These are phyloP conservation scores for Platichthys stellatus DNA, from an alignment of 2,113 vertebrate genomes.

Conservation along the genomic window DNA sequence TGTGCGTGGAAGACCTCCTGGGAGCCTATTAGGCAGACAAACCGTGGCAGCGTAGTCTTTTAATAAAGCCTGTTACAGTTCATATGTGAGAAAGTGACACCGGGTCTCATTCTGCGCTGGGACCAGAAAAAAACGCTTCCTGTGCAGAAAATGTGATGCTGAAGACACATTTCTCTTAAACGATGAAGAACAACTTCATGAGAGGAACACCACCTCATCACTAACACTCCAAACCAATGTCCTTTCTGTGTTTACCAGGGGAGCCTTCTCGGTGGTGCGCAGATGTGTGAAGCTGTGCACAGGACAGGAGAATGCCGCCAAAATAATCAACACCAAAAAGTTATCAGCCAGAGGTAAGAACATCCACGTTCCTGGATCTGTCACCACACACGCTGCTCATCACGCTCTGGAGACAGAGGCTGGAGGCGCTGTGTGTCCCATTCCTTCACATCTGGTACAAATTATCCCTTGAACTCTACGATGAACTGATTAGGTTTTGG, in stretches of 20 bases:
- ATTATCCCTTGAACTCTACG: too few species aligned
- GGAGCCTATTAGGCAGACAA: slow-evolving; percentile 61
- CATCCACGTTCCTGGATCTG: not conserved
- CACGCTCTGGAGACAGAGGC: too few species aligned
- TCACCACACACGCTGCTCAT: not conserved
- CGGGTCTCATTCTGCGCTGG: not conserved
- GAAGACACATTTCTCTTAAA: not conserved
- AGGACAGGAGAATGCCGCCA: slow-evolving; percentile 95
- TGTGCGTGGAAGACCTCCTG: slow-evolving; percentile 23
- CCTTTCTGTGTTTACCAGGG: slow-evolving; percentile 79
- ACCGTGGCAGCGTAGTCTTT: slow-evolving; percentile 25
- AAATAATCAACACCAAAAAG: slow-evolving; percentile 99
- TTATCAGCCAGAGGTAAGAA: slow-evolving; percentile 93
- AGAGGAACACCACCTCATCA: not conserved
- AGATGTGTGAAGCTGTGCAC: slow-evolving; percentile 96
- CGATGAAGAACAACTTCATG: not conserved
- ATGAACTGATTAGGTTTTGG: too few species aligned
- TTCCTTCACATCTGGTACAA: too few species aligned
- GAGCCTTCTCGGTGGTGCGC: slow-evolving; percentile 96
- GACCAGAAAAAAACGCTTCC: slow-evolving; percentile 28
- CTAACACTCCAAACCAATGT: not conserved
- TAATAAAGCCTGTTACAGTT: slow-evolving; percentile 27
- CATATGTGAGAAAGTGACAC: slow-evolving; percentile 8
- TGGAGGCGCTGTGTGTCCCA: too few species aligned
- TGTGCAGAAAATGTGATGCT: slow-evolving; percentile 1